Base-by-base conservation (phyloP, 2,797 vertebrate genomes). In the Corythornis leucogaster region DNA sequence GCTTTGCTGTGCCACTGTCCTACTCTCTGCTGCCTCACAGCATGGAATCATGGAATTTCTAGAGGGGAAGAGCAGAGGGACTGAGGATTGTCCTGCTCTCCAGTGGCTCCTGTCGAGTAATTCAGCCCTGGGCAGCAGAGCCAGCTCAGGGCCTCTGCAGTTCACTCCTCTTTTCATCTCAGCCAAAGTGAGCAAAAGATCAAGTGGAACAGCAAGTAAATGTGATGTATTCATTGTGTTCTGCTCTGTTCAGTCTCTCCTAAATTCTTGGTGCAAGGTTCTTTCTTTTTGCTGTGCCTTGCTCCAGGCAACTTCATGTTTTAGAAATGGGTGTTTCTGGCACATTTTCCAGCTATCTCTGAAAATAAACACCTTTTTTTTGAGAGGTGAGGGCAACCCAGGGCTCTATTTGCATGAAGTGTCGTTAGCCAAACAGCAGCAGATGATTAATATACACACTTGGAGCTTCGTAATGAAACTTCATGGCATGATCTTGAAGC, bases 1-100 rank as follows among this genome's bases (percentile, higher is more conserved):
- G 46, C 38, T 18, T 53, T 42, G 15, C 17, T 43, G 31, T 69
- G 0, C 43, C 15, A 15, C 35, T 9, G 12, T 8, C 12, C 4
- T 31, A 2, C 10, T 59, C 48, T 40, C 35, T 7, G 3, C 24
- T 62, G 66, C 53, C 51, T 71, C 9, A 6, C 8, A 30, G 64
- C 51, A 12, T n/a, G 28, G 51, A 38, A 35, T 76, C 51, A 12
- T n/a, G 28, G 51, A 38, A 35, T 76, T 80, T 54, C 30, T 57
- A 68, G 43, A 51, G 42, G 28, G 14, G 76, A 67, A 51, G 55
- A 61, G 48, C 64, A 80, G 68, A 63, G 20, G 19, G 33, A 1
- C 28, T 0, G 0, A 71, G 57, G 43, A 61, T 33, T 1, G 0
- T 50, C 16, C 64, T 38, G 19, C 62, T 87, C 53, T 51, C 0